Base-by-base conservation (phyloP, 1,140 invertebrate genomes). In the Mactra quadrangularis region DNA sequence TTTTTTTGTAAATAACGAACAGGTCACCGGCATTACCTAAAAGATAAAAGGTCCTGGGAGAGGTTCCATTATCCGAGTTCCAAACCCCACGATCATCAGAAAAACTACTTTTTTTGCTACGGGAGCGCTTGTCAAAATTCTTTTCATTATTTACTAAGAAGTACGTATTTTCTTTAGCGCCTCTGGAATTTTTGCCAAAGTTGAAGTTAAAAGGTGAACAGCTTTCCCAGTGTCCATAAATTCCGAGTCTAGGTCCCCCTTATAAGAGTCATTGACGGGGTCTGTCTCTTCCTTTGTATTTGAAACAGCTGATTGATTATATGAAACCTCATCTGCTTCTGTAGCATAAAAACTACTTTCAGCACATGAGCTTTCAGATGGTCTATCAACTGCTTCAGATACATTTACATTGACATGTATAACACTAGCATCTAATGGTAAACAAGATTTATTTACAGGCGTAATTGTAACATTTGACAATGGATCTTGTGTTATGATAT, bases 161-260 rank as follows among this genome's bases (percentile, higher is more conserved):
- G 52, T 55, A 55, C 17, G 9, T 11, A 11, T 55, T 55, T 7
- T 11, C n/a, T 55, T 55, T 11, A 22, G 6, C 15, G 6, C 52
- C 52, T 22, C 52, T 55, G 52, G 52, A 55, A 55, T 55, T 55
- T 55, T 55, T 15, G 15, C 52, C 52, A 55, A 22, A 55, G 52
- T 55, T 55, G 52, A 11, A 11, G 52, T 55, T n/a, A 11, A 55
- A 55, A 55, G 52, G 17, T 55, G 6, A 55, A 55, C n/a, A 55
- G 52, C 52, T n/a, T 55, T 55, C 7, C 6, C 9, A 11, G 52
- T 55, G n/a, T 55, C 52, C 52, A 55, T 11, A 55, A 55, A 55
- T 55, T 55, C 52, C n/a, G 52, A 55, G n/a, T 55, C n/a, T 55
- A 55, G 52, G 52, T 55, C 52, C n/a, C n/a, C n/a, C n/a, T n/a